Conservation (phyloP, 1,140 invertebrate species). For the Argopecten irradians region DNA sequence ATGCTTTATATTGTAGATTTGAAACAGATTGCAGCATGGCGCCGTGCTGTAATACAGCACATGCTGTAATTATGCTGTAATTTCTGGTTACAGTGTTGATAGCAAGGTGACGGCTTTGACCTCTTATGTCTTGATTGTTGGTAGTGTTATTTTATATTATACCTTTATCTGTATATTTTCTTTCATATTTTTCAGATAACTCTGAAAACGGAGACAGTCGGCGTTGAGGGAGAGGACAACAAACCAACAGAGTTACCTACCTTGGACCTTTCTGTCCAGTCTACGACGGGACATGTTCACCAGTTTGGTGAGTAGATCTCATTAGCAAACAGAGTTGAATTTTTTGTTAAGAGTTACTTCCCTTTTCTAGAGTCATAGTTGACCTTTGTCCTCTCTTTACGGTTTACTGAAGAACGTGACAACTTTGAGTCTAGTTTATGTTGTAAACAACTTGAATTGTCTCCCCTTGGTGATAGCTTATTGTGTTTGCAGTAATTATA, state of each 20-base stretch:
- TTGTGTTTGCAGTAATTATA: no score
- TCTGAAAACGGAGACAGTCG: background rate
- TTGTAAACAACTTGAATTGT: no score
- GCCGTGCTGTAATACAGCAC: no score
- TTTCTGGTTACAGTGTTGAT: conserved; percentile 52
- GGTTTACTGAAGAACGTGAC: no score
- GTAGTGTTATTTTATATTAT: background rate
- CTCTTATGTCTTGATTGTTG: background rate
- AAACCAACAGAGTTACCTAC: conserved; percentile 31
- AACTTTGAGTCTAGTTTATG: no score
- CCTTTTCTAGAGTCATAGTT: no score
- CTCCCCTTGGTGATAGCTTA: no score
- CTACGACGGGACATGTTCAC: background rate
- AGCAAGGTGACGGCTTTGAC: background rate
- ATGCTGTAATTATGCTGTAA: no score
- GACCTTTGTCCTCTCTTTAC: no score
- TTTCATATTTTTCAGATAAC: background rate
- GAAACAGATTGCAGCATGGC: no score
- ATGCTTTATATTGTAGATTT: no score
- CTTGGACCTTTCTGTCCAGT: conserved; percentile 33
- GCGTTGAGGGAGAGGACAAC: background rate
- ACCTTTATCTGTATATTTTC: background rate
- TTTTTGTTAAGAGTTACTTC: background rate
- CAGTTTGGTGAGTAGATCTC: background rate
- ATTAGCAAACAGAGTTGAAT: background rate